phyloP scores from a whole-genome alignment of 2,113 vertebrate species.

The Ahaetulla prasina region DNA sequence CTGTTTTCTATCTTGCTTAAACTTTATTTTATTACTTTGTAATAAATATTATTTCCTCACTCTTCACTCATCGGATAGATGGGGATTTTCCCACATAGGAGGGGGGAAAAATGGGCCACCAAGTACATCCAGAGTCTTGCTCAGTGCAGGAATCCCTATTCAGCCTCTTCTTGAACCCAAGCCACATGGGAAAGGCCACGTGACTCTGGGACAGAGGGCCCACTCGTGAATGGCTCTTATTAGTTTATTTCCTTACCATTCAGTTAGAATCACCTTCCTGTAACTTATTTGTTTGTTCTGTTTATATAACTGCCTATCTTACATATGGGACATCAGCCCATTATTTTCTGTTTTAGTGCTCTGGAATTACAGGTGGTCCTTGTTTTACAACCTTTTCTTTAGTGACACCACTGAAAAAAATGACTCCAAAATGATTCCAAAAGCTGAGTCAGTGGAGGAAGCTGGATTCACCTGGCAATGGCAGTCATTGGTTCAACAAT shows the following conservation, averaged over 20 bases:
- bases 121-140: not conserved
- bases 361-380: not conserved
- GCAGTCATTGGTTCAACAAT: not conserved
- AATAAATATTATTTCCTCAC: not conserved
- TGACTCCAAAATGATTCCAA: not conserved
- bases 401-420: not conserved
- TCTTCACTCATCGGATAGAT: not conserved
- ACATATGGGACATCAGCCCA: not conserved
- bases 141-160: not conserved
- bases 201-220: not conserved
- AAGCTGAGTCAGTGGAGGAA: not conserved
- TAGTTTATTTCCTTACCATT: not conserved
- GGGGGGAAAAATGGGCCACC: not conserved
- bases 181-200: not conserved
- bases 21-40: not conserved
- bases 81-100: not conserved
- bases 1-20: not conserved
- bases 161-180: not conserved
- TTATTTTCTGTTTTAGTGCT: not conserved
- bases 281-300: not conserved
- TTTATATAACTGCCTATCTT: not conserved
- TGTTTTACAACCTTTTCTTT: not conserved
- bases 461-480: not conserved
- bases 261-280: not conserved
- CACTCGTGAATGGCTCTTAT: fast-evolving